A percentile compares a stretch with the other conserved stretches of the same genome.
phyloP scores from a whole-genome alignment of 2,113 vertebrate species.

The Rhynchopsitta pachyrhyncha region DNA sequence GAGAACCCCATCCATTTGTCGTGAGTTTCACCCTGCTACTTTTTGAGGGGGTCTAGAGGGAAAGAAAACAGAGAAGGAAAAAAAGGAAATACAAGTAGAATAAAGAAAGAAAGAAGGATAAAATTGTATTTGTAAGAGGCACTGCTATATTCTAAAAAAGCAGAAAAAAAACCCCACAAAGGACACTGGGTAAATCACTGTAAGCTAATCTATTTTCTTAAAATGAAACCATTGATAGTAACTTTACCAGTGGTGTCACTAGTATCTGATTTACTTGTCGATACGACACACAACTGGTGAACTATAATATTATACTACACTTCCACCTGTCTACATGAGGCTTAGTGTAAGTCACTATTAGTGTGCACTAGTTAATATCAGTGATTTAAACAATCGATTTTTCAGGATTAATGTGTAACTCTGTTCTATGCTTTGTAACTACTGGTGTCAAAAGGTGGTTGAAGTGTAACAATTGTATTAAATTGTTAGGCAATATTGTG shows the following conservation, averaged over 20 bases:
- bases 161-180: not conserved
- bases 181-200: not conserved
- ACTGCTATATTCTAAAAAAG: not conserved
- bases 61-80: not conserved
- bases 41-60: not conserved
- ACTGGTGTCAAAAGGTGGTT: not conserved
- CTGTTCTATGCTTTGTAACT: not conserved
- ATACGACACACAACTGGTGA: not conserved
- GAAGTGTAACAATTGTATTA: not conserved
- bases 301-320: not conserved
- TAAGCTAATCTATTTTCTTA: not conserved
- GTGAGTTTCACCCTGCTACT: conserved; percentile 75
- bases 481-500: not conserved
- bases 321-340: not conserved
- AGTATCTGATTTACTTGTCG: not conserved
- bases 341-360: not conserved
- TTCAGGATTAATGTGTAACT: not conserved
- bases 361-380: not conserved
- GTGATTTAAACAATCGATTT: not conserved
- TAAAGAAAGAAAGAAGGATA: not conserved
- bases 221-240: not conserved
- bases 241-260: not conserved
- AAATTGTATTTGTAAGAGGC: not conserved
- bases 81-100: not conserved
- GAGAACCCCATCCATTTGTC: conserved; percentile 89